phyloP scores from a whole-genome alignment of 2,888 invertebrate genomes.

The Smittia aterrima region DNA sequence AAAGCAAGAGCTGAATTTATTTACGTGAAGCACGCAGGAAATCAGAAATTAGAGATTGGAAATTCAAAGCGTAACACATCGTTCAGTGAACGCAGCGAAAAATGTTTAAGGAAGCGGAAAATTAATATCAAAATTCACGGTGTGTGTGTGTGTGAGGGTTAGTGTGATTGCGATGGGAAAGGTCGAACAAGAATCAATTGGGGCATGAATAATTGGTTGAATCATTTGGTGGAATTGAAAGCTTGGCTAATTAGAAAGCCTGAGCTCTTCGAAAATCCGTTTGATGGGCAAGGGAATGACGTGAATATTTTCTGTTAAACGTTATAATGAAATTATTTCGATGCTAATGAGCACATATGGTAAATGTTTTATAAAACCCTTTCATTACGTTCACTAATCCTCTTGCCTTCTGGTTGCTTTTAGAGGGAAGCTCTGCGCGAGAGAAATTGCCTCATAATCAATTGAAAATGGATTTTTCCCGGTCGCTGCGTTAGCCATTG shows the following conservation, averaged over 20 bases:
- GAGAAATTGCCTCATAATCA: not conserved
- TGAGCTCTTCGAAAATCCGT: not conserved
- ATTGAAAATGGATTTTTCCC: not conserved
- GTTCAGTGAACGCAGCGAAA: not conserved
- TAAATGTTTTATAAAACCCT: not conserved
- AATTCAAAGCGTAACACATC: not conserved
- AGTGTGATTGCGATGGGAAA: not conserved
- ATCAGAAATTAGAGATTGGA: not conserved
- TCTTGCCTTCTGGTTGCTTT: not conserved
- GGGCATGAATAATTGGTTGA: constrained; percentile 34
- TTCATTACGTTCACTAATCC: not conserved
- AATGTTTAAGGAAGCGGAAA: constrained; percentile 3
- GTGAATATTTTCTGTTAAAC: constrained; percentile 15
- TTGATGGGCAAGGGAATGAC: constrained; percentile 26
- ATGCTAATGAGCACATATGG: constrained; percentile 31
- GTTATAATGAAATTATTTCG: constrained; percentile 31
- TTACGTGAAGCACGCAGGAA: not conserved
- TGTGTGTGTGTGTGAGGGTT: not conserved
- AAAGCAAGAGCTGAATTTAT: too few species aligned
- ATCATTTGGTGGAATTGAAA: not conserved
- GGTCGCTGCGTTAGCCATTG: not conserved
- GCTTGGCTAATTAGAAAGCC: constrained; percentile 20
- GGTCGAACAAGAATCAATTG: constrained; percentile 12
- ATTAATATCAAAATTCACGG: constrained; percentile 5
- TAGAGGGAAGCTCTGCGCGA: not conserved